Conservation (phyloP, 2,113 vertebrate genomes). For the Hemibagrus wyckioides region DNA sequence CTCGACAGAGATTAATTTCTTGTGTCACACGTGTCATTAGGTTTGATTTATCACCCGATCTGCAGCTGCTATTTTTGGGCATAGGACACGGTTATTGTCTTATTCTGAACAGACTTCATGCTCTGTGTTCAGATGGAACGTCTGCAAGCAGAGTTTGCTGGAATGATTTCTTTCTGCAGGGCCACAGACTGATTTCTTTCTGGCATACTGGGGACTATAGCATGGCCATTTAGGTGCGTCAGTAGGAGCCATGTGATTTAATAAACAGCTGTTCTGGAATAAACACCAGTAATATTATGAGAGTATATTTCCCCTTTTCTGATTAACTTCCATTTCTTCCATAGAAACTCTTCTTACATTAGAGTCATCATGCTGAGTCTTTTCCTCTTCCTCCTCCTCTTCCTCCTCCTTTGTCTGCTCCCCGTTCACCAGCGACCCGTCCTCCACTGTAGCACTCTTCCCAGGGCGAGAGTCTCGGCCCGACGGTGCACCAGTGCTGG, state of each 20-base stretch:
- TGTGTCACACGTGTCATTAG: background rate
- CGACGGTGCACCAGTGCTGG: slow-evolving; percentile 41
- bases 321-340: background rate
- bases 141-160: background rate
- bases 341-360: slow-evolving; percentile 75
- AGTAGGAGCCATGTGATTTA: background rate
- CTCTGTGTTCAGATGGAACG: background rate
- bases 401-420: slow-evolving; percentile 77
- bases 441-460: slow-evolving; percentile 65
- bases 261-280: background rate
- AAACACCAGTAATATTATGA: background rate
- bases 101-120: background rate
- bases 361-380: slow-evolving; percentile 88
- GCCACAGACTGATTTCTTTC: background rate
- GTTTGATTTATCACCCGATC: slow-evolving; percentile 19
- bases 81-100: background rate
- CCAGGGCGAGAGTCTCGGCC: slow-evolving; percentile 79
- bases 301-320: background rate
- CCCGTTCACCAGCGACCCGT: slow-evolving; percentile 58
- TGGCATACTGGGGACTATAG: background rate
- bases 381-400: slow-evolving; percentile 83
- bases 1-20: background rate
- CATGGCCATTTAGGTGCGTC: background rate
- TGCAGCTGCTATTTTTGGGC: slow-evolving; percentile 11
- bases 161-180: background rate